phyloP scores from a whole-genome alignment of 1,140 invertebrate species.

The Oscheius sp. region DNA sequence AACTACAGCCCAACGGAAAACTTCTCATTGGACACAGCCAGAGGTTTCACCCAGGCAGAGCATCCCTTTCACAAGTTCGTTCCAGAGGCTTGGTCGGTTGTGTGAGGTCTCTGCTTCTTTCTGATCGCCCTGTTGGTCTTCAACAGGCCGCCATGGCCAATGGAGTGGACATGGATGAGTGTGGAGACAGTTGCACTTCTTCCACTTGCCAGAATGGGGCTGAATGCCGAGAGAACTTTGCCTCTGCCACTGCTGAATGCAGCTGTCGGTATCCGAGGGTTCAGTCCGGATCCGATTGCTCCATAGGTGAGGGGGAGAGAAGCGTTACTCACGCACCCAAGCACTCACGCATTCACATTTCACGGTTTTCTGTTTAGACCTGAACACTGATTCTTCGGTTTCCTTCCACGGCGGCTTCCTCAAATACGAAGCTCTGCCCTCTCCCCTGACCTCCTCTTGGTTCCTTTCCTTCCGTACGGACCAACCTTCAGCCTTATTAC shows the following conservation, averaged over 20 bases:
- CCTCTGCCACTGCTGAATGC: conserved; percentile 8
- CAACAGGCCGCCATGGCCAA: conserved; percentile 3
- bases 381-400: conserved; percentile 22
- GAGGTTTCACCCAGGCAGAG: not conserved
- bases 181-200: conserved; percentile 10
- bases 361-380: not conserved
- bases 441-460: not conserved
- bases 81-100: conserved; percentile 22
- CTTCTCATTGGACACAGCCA: not conserved
- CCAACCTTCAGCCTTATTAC: conserved; percentile 6
- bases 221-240: conserved; percentile 19
- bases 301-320: not conserved
- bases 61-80: too few relatives aligned
- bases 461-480: conserved; percentile 23
- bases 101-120: too few relatives aligned
- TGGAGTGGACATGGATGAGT: not conserved
- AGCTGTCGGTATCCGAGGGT: conserved; percentile 16
- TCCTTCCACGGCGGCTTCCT: conserved; percentile 26
- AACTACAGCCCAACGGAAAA: conserved; percentile 6
- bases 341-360: too few relatives aligned
- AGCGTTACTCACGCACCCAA: too few relatives aligned
- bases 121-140: too few relatives aligned
- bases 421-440: conserved; percentile 12
- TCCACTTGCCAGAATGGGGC: conserved; percentile 24
- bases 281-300: conserved; percentile 25